Base-by-base conservation (phyloP, 1,140 invertebrate species). In the Pogonognathellus flavescens region DNA sequence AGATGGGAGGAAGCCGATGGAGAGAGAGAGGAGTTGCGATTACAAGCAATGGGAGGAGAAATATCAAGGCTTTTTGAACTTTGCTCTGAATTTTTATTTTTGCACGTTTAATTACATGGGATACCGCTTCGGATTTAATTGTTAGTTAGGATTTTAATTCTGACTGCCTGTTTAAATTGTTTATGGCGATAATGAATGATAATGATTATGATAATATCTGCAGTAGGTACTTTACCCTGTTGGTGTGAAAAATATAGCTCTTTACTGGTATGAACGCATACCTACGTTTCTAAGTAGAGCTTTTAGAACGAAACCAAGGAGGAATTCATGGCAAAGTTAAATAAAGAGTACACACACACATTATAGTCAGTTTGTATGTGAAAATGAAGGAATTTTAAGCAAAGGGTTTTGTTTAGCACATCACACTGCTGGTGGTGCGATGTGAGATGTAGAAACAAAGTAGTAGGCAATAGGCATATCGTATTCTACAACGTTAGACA, bases 41-140 rank as follows among this genome's bases (percentile, higher is more conserved):
- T 76, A 76, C 41, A 76, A 76, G 70, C 41, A 76, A 76, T 25
- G 70, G 70, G 70, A 76, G 70, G 70, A 76, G 70, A 76, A 76
- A 76, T 49, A 16, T 25, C 70, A 76, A 76, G 70, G 70, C n/a
- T 76, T 16, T 76, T 10, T 13, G 16, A 76, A 31, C 25, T 41
- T 13, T 76, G 41, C 70, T 76, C 31, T 50, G 70, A 50, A 76
- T 76, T 76, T 41, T 76, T 50, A 76, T 76, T 76, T 76, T 50
- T 66, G 25, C 49, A 76, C 16, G 70, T 76, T 76, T 76, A 76
- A 76, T 76, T 76, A 76, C 25, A 16, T 76, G 70, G 70, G 31
- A 76, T 76, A 31, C 70, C 70, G 70, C 70, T n/a, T 13, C 41
- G 70, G 70, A n/a, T 76, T 76, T 76, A 76, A 76, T 76, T 76